These are phyloP conservation scores for Homarus americanus DNA, from an alignment of 1,140 invertebrate genomes.

Conservation along the genomic window DNA sequence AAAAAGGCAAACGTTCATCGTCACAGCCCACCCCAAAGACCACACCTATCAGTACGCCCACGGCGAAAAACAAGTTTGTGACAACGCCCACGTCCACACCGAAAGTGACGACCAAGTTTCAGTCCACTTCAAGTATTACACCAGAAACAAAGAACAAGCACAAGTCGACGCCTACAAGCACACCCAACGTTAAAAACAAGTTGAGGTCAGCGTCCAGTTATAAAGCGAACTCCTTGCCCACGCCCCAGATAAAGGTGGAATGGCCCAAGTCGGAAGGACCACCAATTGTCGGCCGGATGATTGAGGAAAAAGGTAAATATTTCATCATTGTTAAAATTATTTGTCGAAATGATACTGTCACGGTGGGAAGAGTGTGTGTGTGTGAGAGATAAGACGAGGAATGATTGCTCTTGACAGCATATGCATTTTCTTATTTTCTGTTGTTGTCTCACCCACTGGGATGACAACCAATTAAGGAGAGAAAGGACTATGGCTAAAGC, in stretches of 20 bases:
- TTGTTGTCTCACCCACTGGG: too few species aligned
- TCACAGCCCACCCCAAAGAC: not conserved
- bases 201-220: not conserved
- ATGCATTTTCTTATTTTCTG: too few species aligned
- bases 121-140: not conserved
- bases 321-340: too few species aligned
- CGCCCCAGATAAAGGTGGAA: not conserved
- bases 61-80: not conserved
- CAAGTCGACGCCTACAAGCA: not conserved
- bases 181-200: not conserved
- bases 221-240: not conserved
- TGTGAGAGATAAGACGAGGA: too few species aligned
- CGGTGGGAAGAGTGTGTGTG: too few species aligned
- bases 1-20: not conserved
- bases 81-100: not conserved
- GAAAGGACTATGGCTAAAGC: not conserved
- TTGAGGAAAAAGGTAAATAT: not conserved
- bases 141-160: not conserved
- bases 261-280: not conserved
- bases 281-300: too few species aligned
- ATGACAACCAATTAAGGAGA: constrained; percentile 21
- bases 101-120: not conserved
- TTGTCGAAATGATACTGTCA: too few species aligned
- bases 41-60: not conserved
- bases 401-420: too few species aligned